Percentiles rank a stretch among this genome's conserved stretches.
phyloP scores from a whole-genome alignment of 2,113 vertebrate species.

The Collichthys lucidus region DNA sequence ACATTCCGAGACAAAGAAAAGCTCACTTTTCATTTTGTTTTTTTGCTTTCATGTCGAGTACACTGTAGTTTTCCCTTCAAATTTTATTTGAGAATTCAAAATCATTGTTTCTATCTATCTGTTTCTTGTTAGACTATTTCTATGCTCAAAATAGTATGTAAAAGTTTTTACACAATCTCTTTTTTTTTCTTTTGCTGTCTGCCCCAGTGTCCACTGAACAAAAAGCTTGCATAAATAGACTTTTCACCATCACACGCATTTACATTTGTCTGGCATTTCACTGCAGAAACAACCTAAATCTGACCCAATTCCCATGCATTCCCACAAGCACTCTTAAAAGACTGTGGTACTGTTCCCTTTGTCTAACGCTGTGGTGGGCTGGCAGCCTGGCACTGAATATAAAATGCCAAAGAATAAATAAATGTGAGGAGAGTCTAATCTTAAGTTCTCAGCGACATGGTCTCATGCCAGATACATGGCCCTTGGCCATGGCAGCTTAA shows the following conservation, averaged over 20 bases:
- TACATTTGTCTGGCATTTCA: constrained; percentile 34
- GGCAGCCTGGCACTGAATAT: constrained; percentile 38
- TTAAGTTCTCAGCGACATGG: constrained; percentile 26
- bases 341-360: constrained; percentile 53
- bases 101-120: background rate
- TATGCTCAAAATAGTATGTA: background rate
- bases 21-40: background rate
- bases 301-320: constrained; percentile 71
- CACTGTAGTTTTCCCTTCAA: background rate
- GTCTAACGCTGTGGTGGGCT: constrained; percentile 45
- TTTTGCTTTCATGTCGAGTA: background rate
- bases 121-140: background rate
- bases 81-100: background rate
- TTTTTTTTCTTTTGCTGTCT: background rate
- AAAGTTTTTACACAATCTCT: background rate
- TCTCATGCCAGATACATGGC: constrained; percentile 45
- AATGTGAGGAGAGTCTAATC: constrained; percentile 48
- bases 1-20: background rate
- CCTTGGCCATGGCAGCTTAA: constrained; percentile 37
- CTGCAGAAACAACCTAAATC: constrained; percentile 47
- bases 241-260: constrained; percentile 29
- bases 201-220: background rate
- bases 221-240: constrained; percentile 10
- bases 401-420: constrained; percentile 58
- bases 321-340: constrained; percentile 50